Conservation (phyloP, 2,797 vertebrate species). For the Pangasius djambal region DNA sequence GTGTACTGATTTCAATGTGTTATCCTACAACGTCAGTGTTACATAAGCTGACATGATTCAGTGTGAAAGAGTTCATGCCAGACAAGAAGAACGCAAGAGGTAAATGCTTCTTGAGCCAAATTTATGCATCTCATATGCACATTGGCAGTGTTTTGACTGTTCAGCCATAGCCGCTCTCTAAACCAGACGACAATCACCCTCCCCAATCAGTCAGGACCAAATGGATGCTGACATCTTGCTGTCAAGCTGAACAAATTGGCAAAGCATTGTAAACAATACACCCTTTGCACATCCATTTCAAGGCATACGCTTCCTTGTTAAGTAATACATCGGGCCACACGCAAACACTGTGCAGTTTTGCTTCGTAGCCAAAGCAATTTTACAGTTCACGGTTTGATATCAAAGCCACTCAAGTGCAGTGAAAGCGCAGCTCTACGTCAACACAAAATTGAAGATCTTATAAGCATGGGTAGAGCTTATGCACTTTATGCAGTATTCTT, state of each 20-base stretch:
- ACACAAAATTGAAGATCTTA: constrained; percentile 59
- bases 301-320: constrained; percentile 61
- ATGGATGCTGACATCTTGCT: constrained; percentile 62
- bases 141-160: constrained; percentile 41
- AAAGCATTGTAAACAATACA: constrained; percentile 70
- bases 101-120: constrained; percentile 39
- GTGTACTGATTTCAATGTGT: constrained; percentile 21
- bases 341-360: constrained; percentile 48
- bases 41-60: constrained; percentile 43
- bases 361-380: constrained; percentile 67
- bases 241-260: constrained; percentile 70
- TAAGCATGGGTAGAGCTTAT: constrained; percentile 67
- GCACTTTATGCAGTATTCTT: constrained; percentile 59
- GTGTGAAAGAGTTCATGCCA: constrained; percentile 10
- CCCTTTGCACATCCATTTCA: constrained; percentile 61
- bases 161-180: constrained; percentile 49
- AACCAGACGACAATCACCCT: constrained; percentile 47
- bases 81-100: constrained; percentile 16
- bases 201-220: constrained; percentile 41
- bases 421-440: constrained; percentile 62
- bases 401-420: constrained; percentile 63
- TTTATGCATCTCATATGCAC: constrained; percentile 44
- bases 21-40: constrained; percentile 21
- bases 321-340: constrained; percentile 70
- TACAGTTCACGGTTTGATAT: constrained; percentile 72